A percentile compares a stretch with the other conserved stretches of the same genome.
phyloP scores from a whole-genome alignment of 1,140 invertebrate species.

The Doryteuthis pealeii region DNA sequence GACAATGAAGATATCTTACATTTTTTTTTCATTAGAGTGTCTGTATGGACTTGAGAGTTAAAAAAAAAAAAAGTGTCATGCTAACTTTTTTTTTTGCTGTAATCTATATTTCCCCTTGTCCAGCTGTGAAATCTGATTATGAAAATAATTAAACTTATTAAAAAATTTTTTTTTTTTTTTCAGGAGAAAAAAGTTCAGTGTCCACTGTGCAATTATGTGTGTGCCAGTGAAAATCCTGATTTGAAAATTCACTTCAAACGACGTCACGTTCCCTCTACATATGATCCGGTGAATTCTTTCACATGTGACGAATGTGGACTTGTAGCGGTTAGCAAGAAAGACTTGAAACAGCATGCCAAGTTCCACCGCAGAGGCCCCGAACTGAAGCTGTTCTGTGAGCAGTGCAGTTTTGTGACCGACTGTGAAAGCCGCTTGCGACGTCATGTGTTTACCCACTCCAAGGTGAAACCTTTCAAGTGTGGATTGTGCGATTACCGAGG shows the following conservation, averaged over 20 bases:
- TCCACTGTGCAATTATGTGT: conserved; percentile 53
- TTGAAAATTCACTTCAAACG: conserved; percentile 54
- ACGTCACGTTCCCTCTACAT: conserved; percentile 35
- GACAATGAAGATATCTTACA: no score
- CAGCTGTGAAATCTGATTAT: no score
- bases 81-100: no score
- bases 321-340: conserved; percentile 44
- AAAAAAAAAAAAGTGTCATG: no score
- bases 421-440: conserved; percentile 54
- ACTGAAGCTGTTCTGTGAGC: conserved; percentile 56
- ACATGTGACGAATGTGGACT: conserved; percentile 49
- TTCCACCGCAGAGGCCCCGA: conserved; percentile 57
- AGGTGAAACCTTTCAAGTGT: conserved; percentile 54
- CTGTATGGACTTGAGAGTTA: no score
- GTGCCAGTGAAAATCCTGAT: conserved; percentile 56
- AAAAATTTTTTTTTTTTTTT: conserved; percentile 21
- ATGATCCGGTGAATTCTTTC: conserved; percentile 31
- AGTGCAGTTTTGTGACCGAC: conserved; percentile 58
- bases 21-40: no score
- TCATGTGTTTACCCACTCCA: conserved; percentile 53
- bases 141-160: no score
- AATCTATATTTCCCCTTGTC: no score
- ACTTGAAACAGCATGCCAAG: conserved; percentile 56
- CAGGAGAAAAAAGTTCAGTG: conserved; percentile 55
- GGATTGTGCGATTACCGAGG: conserved; percentile 52